Evolutionary conservation across 2,888 invertebrate species (phyloP).

Genomic region (Ecdyonurus torrentis): DNA sequence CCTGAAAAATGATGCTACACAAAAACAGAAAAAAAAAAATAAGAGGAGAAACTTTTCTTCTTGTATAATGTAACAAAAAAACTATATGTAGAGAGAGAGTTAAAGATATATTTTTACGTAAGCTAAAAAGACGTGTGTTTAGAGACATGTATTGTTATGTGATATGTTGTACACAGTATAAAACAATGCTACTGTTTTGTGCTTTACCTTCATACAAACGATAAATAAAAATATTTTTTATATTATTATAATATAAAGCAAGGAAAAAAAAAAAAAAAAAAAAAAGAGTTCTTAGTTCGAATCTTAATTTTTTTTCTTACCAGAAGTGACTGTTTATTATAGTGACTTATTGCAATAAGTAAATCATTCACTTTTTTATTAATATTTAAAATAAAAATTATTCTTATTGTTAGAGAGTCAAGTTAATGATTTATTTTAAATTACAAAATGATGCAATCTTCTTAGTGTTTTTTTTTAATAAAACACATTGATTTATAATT

Average conservation of each 20-base stretch:
- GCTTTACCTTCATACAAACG: neutral
- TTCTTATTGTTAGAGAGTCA: no score
- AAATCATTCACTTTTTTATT: no score
- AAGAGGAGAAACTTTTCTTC: no score
- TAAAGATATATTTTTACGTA: neutral
- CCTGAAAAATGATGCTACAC: neutral
- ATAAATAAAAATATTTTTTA: neutral
- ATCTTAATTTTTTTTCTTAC: no score
- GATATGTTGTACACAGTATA: neutral
- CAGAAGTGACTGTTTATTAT: no score
- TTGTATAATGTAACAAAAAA: neutral
- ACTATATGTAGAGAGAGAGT: neutral
- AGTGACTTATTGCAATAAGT: no score
- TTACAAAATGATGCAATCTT: no score
- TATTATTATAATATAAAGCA: neutral
- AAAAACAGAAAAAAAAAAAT: neutral
- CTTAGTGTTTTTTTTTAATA: no score
- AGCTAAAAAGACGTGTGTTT: neutral
- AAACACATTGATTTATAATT: no score
- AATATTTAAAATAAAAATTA: no score
- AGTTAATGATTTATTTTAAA: no score
- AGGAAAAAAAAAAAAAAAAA: no score
- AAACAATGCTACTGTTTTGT: neutral
- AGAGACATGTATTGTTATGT: neutral
- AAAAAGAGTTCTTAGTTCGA: neutral